These are phyloP conservation scores for Mythimna lalbum DNA, from an alignment of 2,888 invertebrate genomes.

Conservation along the genomic window DNA sequence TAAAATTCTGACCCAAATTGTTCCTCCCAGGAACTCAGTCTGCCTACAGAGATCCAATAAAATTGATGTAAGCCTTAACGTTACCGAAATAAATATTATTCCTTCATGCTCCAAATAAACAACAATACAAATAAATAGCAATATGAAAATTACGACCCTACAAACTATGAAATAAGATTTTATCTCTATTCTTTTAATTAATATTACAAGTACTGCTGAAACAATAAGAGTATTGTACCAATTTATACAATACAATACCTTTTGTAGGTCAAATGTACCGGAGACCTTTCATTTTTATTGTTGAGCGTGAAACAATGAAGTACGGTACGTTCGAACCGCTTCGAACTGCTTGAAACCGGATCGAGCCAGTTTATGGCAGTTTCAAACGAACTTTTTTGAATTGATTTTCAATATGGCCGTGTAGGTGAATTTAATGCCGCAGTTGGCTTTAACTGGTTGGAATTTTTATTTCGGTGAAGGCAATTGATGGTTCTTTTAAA, in stretches of 20 bases:
- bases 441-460: background rate
- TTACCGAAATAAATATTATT: conserved; percentile 10
- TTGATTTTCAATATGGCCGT: conserved; percentile 34
- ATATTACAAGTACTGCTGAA: conserved; percentile 10
- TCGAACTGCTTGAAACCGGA: conserved; percentile 48
- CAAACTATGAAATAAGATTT: conserved; percentile 25
- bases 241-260: conserved; percentile 22
- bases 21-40: background rate
- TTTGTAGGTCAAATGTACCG: conserved; percentile 51
- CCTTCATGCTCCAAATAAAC: background rate
- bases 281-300: conserved; percentile 52
- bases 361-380: conserved; percentile 45
- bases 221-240: conserved; percentile 37
- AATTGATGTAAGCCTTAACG: background rate
- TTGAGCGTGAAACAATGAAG: conserved; percentile 54
- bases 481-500: too few relatives aligned
- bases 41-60: conserved; percentile 1
- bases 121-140: conserved; percentile 17
- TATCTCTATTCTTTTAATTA: conserved; percentile 32
- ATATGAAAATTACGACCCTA: conserved; percentile 10
- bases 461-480: background rate
- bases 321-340: conserved; percentile 38
- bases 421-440: conserved; percentile 13
- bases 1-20: background rate
- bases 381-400: conserved; percentile 44